Base-by-base conservation (phyloP, 2,797 vertebrate species). In the Sebastes itinus region DNA sequence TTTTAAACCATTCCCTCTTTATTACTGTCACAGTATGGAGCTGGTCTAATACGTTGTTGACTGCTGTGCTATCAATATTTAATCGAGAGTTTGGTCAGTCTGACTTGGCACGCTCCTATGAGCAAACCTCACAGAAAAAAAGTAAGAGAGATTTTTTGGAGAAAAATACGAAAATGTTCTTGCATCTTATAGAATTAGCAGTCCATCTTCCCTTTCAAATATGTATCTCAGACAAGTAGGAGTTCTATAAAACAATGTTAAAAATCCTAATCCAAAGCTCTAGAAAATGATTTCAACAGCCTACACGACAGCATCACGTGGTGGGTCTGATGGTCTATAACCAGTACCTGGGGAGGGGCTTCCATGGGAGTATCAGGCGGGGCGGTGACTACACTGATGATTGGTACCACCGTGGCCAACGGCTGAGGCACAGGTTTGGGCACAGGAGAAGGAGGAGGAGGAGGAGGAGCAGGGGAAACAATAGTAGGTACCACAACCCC, bases 311-410 rank as follows among this genome's bases (percentile, higher is more conserved):
- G 42, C 42, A 46, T 71, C 64, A 64, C 49, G 78, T 77, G 66
- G 63, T 67, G 66, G 78, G 14, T 72, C 75, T 30, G 63, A 85
- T 55, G 67, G 79, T 82, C 63, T 72, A 68, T 61, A 71, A 82
- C 52, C 86, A 88, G 90, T 99, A 99, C 98, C 98, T 99, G 96
- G 90, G 97, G 95, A 62, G 93, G 92, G 95, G 93, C 86, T 93
- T 98, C 97, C 96, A 95, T 94, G 88, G 95, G 94, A 90, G 95
- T 95, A 92, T 96, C 95, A 32, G 95, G 93, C 18, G 93, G 94
- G 89, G 96, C 96, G 93, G 96, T 95, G 95, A 96, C 97, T 97
- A 96, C 97, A 95, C 94, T 96, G 95, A 95, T 95, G 93, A 97
- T 95, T 88, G 97, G 97, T 95, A 98, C 93, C 94, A 96, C 94